Conservation (phyloP, 2,797 vertebrate species). For the Harpagifer antarcticus region DNA sequence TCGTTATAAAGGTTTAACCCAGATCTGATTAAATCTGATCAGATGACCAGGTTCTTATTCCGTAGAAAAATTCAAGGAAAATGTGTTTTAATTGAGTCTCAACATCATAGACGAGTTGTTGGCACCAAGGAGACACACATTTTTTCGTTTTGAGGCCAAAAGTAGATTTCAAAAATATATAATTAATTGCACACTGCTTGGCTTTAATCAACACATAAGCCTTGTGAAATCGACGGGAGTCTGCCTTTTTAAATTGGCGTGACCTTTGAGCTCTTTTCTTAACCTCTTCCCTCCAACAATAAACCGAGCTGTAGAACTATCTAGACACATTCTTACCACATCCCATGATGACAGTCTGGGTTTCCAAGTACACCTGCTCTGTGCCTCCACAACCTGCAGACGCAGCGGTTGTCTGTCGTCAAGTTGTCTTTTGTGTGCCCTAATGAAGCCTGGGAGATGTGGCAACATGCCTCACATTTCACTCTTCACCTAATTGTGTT, state of each 20-base stretch:
- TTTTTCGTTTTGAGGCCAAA: not conserved
- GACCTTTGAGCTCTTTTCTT: constrained; percentile 41
- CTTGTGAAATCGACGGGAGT: constrained; percentile 12
- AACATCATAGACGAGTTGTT: not conserved
- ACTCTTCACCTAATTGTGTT: constrained; percentile 73
- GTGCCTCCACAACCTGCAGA: constrained; percentile 53
- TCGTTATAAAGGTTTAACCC: not conserved
- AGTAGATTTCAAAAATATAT: not conserved
- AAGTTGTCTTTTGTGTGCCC: constrained; percentile 48
- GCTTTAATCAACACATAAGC: constrained; percentile 17
- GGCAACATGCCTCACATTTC: constrained; percentile 66
- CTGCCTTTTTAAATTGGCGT: constrained; percentile 19
- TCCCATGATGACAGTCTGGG: constrained; percentile 48
- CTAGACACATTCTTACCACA: constrained; percentile 53
- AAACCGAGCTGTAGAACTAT: constrained; percentile 52
- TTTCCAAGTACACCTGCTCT: constrained; percentile 68
- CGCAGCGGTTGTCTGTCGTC: constrained; percentile 51
- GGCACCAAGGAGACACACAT: not conserved
- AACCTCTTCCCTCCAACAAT: constrained; percentile 44
- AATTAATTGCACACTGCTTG: not conserved
- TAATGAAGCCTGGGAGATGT: constrained; percentile 65
- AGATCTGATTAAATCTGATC: constrained; percentile 5
- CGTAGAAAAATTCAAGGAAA: not conserved
- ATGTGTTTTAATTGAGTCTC: not conserved
- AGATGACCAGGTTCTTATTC: not conserved